phyloP scores from a whole-genome alignment of 1,140 invertebrate species.

The Mycetomoellerius zeteki region DNA sequence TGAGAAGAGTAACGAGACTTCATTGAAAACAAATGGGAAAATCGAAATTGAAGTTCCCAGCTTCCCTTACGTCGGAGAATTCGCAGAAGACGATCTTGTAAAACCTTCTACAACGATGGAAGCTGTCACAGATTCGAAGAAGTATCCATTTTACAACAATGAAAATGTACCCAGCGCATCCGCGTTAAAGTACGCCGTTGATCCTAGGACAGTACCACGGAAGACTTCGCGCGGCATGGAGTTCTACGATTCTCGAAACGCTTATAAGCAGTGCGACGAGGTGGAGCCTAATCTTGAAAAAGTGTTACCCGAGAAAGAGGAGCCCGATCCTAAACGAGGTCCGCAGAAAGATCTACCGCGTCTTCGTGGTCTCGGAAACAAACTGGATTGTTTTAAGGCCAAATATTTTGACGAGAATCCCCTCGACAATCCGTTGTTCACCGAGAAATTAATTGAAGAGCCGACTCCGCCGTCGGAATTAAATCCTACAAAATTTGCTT shows the following conservation, averaged over 20 bases:
- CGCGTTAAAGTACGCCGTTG: slow-evolving; percentile 84
- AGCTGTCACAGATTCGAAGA: slow-evolving; percentile 78
- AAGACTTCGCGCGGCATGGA: slow-evolving; percentile 87
- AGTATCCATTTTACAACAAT: slow-evolving; percentile 86
- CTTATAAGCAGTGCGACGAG: slow-evolving; percentile 84
- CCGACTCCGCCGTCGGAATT: slow-evolving; percentile 77
- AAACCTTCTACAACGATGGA: slow-evolving; percentile 35
- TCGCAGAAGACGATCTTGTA: slow-evolving; percentile 65
- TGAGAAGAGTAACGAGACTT: slow-evolving; percentile 20
- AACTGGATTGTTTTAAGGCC: slow-evolving; percentile 91
- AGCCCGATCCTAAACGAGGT: slow-evolving; percentile 79
- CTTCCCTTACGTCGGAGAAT: slow-evolving; percentile 75
- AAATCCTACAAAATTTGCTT: slow-evolving; percentile 74
- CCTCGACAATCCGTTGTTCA: slow-evolving; percentile 92
- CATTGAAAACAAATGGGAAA: slow-evolving; percentile 42
- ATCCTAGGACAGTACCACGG: slow-evolving; percentile 84
- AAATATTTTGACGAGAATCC: slow-evolving; percentile 92
- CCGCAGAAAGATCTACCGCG: slow-evolving; percentile 81
- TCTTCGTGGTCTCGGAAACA: slow-evolving; percentile 89
- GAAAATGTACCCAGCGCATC: slow-evolving; percentile 77
- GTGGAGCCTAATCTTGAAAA: slow-evolving; percentile 81
- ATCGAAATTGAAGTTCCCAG: slow-evolving; percentile 81
- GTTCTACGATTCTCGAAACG: slow-evolving; percentile 87
- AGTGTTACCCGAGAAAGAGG: slow-evolving; percentile 82
- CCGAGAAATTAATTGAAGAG: slow-evolving; percentile 85